Conservation (phyloP, 2,888 invertebrate genomes). For the Mylabris sibirica region DNA sequence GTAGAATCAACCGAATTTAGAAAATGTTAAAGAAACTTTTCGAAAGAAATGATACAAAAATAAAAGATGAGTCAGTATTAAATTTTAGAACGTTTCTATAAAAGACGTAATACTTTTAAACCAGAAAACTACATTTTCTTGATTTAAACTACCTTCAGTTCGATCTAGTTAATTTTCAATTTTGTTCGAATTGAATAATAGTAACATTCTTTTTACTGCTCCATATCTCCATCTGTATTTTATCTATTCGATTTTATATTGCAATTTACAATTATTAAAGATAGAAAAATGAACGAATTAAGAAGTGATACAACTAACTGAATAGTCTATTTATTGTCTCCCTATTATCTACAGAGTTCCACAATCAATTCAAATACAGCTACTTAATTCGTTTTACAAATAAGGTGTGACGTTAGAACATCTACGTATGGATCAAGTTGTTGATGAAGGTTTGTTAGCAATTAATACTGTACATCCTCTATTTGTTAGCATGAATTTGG, state of each 20-base stretch:
- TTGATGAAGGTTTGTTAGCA: background rate
- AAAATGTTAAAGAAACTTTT: constrained; percentile 1
- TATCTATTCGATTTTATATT: background rate
- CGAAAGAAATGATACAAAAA: background rate
- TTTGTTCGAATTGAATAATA: background rate
- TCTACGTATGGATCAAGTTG: background rate
- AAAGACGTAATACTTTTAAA: background rate
- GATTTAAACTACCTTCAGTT: background rate
- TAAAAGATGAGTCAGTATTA: background rate
- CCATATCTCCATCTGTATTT: background rate
- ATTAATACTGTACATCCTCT: background rate
- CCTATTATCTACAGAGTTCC: no score
- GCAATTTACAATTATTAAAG: no score
- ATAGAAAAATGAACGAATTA: no score
- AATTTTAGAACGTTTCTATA: background rate
- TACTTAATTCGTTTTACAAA: background rate
- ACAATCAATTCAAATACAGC: no score
- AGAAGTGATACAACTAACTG: no score
- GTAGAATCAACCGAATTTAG: background rate
- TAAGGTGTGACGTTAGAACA: no score
- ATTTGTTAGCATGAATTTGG: background rate
- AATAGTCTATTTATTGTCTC: no score
- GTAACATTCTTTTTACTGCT: background rate
- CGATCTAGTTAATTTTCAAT: background rate
- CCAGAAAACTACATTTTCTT: background rate